phyloP scores from a whole-genome alignment of 2,888 invertebrate genomes.

The Orthosia incerta region DNA sequence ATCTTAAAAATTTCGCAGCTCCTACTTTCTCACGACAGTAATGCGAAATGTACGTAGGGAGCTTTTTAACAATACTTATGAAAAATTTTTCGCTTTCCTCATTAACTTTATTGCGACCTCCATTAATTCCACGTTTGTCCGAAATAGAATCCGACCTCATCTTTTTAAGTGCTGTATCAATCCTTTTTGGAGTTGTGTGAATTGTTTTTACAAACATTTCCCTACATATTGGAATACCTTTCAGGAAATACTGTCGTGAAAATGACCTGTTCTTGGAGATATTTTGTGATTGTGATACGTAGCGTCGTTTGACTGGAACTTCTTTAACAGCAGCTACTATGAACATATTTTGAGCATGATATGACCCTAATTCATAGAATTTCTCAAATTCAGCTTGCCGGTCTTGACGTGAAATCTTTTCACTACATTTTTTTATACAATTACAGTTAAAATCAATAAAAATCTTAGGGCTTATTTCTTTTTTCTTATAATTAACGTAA shows the following conservation, averaged over 20 bases:
- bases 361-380: constrained; percentile 30
- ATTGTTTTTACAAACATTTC: constrained; percentile 50
- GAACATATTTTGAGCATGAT: constrained; percentile 32
- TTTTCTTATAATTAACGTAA: constrained; percentile 29
- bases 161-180: constrained; percentile 35
- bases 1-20: no score
- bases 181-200: constrained; percentile 47
- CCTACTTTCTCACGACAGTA: no score
- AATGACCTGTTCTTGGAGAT: constrained; percentile 24
- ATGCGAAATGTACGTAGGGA: no score
- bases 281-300: constrained; percentile 13
- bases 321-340: constrained; percentile 18
- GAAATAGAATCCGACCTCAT: constrained; percentile 27
- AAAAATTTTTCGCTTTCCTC: no score
- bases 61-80: no score
- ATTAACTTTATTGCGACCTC: no score
- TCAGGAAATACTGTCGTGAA: constrained; percentile 32
- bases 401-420: constrained; percentile 21
- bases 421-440: constrained; percentile 24
- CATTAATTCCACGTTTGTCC: constrained; percentile 32
- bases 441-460: constrained; percentile 34
- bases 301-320: constrained; percentile 12
- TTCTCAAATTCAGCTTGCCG: constrained; percentile 34
- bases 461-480: constrained; percentile 14
- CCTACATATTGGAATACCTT: constrained; percentile 31